Conservation (phyloP, 2,888 invertebrate genomes). For the Troides aeacus region DNA sequence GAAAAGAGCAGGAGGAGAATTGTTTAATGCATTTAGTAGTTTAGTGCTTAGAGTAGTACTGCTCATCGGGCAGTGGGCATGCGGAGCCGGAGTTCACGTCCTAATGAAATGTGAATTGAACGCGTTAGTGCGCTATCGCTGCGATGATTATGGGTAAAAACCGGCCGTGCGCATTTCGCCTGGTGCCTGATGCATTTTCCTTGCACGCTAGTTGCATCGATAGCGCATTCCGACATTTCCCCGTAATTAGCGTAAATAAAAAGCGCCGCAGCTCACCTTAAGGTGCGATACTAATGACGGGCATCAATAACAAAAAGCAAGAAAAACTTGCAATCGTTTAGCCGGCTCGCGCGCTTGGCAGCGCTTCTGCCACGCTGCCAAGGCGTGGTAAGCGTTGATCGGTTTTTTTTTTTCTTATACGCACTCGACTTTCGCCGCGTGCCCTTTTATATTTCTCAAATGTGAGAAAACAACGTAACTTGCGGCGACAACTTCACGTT, state of each 20-base stretch:
- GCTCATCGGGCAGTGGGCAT: too few species aligned
- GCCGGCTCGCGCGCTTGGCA: slow-evolving; percentile 28
- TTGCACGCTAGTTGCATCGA: slow-evolving; percentile 39
- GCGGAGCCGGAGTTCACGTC: too few species aligned
- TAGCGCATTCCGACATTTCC: slow-evolving; percentile 47
- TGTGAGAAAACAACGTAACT: background rate
- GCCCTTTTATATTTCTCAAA: slow-evolving; percentile 6
- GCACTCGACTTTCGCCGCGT: background rate
- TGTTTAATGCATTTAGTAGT: too few species aligned
- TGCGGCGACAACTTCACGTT: background rate
- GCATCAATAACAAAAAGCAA: slow-evolving; percentile 45
- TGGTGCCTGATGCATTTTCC: slow-evolving; percentile 27
- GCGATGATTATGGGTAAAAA: background rate
- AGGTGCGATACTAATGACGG: slow-evolving; percentile 52
- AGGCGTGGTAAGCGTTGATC: slow-evolving; percentile 21
- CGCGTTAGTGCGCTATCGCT: too few species aligned
- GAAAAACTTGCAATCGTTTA: slow-evolving; percentile 37
- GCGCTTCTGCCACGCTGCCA: slow-evolving; percentile 23
- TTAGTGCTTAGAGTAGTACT: too few species aligned
- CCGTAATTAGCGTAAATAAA: slow-evolving; percentile 38
- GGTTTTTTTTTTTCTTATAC: slow-evolving; percentile 2
- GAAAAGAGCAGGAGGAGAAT: too few species aligned
- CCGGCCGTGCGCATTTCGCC: slow-evolving; percentile 6
- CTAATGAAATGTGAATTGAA: too few species aligned
- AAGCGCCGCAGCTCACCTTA: slow-evolving; percentile 34